A percentile compares a stretch with the other conserved stretches of the same genome.
These are phyloP conservation scores for Ceyx erithaca DNA, from an alignment of 2,797 vertebrate genomes.

Conservation along the genomic window DNA sequence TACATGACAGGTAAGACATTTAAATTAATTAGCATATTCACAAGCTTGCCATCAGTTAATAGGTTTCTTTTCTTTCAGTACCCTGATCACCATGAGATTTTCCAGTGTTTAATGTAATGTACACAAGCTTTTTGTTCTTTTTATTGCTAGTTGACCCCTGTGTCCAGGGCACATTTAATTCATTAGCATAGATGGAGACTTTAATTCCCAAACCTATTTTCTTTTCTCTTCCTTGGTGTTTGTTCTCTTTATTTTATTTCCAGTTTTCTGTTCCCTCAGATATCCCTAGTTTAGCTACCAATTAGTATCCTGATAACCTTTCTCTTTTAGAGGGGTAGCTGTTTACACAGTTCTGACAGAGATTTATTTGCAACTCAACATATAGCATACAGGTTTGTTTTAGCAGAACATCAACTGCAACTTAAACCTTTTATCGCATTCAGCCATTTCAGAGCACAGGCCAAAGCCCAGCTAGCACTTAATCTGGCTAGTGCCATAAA, in stretches of 20 bases:
- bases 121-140: neutral
- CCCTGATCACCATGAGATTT: neutral
- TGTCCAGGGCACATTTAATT: neutral
- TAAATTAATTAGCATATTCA: constrained; percentile 1
- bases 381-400: constrained; percentile 15
- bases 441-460: neutral
- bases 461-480: neutral
- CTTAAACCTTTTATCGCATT: constrained; percentile 4
- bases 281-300: neutral
- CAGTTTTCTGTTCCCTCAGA: neutral
- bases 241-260: constrained; percentile 7
- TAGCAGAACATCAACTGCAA: neutral
- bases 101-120: neutral
- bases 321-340: neutral
- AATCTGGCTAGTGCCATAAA: neutral
- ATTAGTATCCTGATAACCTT: constrained; percentile 13
- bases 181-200: neutral
- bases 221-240: constrained; percentile 3
- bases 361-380: constrained; percentile 51
- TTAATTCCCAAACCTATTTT: neutral
- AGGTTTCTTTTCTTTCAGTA: neutral
- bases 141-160: neutral
- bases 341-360: constrained; percentile 8
- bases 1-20: constrained; percentile 94
- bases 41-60: neutral